A percentile compares a stretch with the other conserved stretches of the same genome.
phyloP scores from a whole-genome alignment of 2,888 invertebrate species.

The Netelia melanura region DNA sequence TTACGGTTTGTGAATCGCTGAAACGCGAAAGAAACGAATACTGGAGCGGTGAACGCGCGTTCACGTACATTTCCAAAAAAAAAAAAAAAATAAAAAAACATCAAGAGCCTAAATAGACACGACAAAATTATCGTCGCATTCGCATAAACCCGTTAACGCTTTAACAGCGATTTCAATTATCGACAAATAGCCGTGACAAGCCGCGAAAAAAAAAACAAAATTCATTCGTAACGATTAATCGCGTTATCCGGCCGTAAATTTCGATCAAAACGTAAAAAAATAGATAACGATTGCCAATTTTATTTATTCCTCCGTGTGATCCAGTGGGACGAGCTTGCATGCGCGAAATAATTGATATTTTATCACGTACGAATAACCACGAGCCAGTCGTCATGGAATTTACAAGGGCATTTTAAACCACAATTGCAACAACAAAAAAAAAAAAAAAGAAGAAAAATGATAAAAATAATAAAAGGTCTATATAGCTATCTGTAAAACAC shows the following conservation, averaged over 20 bases:
- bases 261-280: slow-evolving; percentile 29
- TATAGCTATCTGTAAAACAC: slow-evolving; percentile 82
- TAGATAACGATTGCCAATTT: slow-evolving; percentile 3
- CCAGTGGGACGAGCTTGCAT: not conserved
- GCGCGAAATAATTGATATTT: slow-evolving; percentile 19
- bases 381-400: slow-evolving; percentile 79
- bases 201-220: not conserved
- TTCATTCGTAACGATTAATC: slow-evolving; percentile 30
- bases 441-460: slow-evolving; percentile 46
- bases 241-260: slow-evolving; percentile 39
- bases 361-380: not conserved
- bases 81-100: too few species aligned
- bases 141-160: not conserved
- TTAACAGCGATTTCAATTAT: not conserved
- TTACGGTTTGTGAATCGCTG: slow-evolving; percentile 29
- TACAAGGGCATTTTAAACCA: slow-evolving; percentile 82
- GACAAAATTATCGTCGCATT: not conserved
- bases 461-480: not conserved
- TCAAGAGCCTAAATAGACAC: not conserved
- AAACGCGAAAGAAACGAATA: not conserved
- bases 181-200: not conserved
- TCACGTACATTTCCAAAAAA: not conserved
- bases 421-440: slow-evolving; percentile 70
- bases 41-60: not conserved
- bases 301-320: not conserved